Evolutionary conservation across 30 jellyfish, hydroid and myxozoan genomes (phyloP).

Genomic region (Nemopilema nomurai): DNA sequence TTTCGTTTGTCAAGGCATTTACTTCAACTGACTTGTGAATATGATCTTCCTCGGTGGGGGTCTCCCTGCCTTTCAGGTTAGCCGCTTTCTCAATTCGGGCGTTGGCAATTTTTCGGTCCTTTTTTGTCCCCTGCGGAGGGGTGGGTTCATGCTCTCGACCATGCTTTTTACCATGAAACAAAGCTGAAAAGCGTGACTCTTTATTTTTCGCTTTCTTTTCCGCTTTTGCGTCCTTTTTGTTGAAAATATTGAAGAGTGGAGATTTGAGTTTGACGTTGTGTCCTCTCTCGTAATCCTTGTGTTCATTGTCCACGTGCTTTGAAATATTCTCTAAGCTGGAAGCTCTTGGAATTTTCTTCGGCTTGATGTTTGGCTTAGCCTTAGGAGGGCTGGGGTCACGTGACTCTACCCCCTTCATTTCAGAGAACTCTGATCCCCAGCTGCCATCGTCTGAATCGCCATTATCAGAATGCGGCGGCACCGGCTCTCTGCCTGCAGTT

Average conservation of each 20-base stretch:
- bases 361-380: constrained; percentile 20
- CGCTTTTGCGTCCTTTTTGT: constrained; percentile 25
- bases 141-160: background rate
- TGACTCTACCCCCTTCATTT: background rate
- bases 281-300: background rate
- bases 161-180: constrained; percentile 54
- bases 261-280: constrained; percentile 36
- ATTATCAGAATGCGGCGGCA: background rate
- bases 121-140: background rate
- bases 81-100: background rate
- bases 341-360: constrained; percentile 19
- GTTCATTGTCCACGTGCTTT: background rate
- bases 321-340: constrained; percentile 16
- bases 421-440: constrained; percentile 75
- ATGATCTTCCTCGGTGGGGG: background rate
- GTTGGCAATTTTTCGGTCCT: background rate
- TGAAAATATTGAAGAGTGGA: constrained; percentile 55
- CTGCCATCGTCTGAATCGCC: constrained; percentile 41
- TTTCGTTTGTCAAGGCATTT: background rate
- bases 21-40: background rate
- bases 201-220: constrained; percentile 44
- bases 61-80: background rate
- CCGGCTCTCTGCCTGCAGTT: background rate
- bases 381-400: constrained; percentile 9
- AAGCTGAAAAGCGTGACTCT: constrained; percentile 21